phyloP scores from a whole-genome alignment of 2,888 invertebrate species.

The Boloria euphrosyne region DNA sequence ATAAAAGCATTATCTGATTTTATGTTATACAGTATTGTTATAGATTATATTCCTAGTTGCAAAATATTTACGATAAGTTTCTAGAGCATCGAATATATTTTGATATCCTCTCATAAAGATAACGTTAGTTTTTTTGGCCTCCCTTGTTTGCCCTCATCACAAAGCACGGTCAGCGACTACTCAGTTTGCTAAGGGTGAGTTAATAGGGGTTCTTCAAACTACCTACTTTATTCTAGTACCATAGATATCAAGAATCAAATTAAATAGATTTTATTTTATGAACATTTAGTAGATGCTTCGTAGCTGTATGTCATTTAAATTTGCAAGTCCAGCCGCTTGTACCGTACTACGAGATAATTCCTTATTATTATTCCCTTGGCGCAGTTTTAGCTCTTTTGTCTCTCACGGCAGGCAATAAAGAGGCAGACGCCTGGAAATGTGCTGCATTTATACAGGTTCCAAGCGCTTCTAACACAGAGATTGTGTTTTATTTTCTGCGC shows the following conservation, averaged over 20 bases:
- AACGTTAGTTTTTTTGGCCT: neutral
- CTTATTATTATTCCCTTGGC: slow-evolving; percentile 71
- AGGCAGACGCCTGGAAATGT: slow-evolving; percentile 73
- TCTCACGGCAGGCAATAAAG: slow-evolving; percentile 72
- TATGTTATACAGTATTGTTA: too few relatives aligned
- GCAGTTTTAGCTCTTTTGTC: slow-evolving; percentile 73
- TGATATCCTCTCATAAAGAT: neutral
- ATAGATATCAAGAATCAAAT: slow-evolving; percentile 2
- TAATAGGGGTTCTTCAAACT: slow-evolving; percentile 23
- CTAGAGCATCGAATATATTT: neutral
- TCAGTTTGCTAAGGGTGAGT: slow-evolving; percentile 34
- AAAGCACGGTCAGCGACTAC: slow-evolving; percentile 26
- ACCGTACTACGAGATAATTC: slow-evolving; percentile 61
- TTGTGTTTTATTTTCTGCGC: slow-evolving; percentile 69
- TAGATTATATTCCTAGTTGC: too few relatives aligned
- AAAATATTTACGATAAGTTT: neutral
- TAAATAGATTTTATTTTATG: neutral
- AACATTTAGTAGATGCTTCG: slow-evolving; percentile 1
- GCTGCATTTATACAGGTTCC: slow-evolving; percentile 74
- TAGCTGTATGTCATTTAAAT: slow-evolving; percentile 20
- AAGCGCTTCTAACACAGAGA: slow-evolving; percentile 52
- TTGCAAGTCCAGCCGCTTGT: slow-evolving; percentile 28
- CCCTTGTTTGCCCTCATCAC: slow-evolving; percentile 10
- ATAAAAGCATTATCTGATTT: too few relatives aligned
- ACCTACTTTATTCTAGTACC: slow-evolving; percentile 16